Conservation (phyloP, 1,140 invertebrate genomes). For the Drosophila ambigua region DNA sequence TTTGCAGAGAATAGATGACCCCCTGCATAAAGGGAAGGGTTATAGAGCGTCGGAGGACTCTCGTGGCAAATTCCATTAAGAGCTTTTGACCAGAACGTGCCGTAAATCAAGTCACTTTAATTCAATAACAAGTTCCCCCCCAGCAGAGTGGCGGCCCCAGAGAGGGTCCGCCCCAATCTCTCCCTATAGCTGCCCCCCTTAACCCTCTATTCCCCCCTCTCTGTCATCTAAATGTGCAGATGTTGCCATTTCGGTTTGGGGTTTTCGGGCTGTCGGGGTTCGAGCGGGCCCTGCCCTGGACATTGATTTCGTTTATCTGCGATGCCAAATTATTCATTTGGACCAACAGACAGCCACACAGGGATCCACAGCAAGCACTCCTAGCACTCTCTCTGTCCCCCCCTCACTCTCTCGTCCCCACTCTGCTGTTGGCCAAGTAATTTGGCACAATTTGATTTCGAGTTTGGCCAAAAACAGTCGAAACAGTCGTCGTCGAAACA, state of each 20-base stretch:
- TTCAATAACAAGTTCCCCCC: constrained; percentile 52
- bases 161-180: constrained; percentile 12
- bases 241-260: constrained; percentile 37
- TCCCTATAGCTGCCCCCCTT: not conserved
- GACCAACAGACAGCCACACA: constrained; percentile 31
- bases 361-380: not conserved
- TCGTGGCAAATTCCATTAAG: constrained; percentile 49
- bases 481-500: constrained; percentile 9
- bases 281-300: constrained; percentile 13
- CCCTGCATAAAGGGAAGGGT: constrained; percentile 1
- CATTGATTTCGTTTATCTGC: constrained; percentile 54
- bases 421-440: constrained; percentile 30
- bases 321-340: constrained; percentile 54
- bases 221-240: constrained; percentile 26
- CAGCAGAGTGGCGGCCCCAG: constrained; percentile 27
- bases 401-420: too few relatives aligned
- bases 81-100: constrained; percentile 50
- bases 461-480: constrained; percentile 40
- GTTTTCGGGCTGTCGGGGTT: constrained; percentile 25
- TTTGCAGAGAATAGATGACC: constrained; percentile 30
- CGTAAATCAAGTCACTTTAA: constrained; percentile 54
- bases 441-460: constrained; percentile 52
- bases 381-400: too few relatives aligned
- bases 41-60: constrained; percentile 18
- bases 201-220: constrained; percentile 5